These are phyloP conservation scores for Danionella cerebrum DNA, from an alignment of 2,113 vertebrate species.

Conservation along the genomic window DNA sequence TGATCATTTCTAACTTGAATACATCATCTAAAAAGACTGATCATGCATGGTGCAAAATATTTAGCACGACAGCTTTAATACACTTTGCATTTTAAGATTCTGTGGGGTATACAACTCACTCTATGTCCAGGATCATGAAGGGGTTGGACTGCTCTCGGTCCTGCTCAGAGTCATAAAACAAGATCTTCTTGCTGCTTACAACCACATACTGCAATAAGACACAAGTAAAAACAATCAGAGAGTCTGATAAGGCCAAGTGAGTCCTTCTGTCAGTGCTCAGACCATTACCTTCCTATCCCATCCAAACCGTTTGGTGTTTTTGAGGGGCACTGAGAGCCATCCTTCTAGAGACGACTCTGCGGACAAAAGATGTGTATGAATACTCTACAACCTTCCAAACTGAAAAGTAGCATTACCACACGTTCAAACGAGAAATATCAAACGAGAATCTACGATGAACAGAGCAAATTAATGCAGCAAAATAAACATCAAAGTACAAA, in stretches of 20 bases:
- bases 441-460: too few relatives aligned
- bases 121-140: slow-evolving; percentile 92
- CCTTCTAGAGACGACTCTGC: slow-evolving; percentile 84
- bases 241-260: neutral
- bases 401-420: neutral
- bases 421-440: too few relatives aligned
- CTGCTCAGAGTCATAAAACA: slow-evolving; percentile 89
- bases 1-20: too few relatives aligned
- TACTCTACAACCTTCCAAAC: too few relatives aligned
- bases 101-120: slow-evolving; percentile 70
- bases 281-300: slow-evolving; percentile 91
- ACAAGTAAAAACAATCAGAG: neutral
- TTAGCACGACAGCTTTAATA: too few relatives aligned
- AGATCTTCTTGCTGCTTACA: slow-evolving; percentile 96
- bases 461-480: too few relatives aligned
- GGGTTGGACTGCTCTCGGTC: slow-evolving; percentile 90
- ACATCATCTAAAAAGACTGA: too few relatives aligned
- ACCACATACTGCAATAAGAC: slow-evolving; percentile 77
- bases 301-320: slow-evolving; percentile 93
- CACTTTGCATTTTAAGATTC: too few relatives aligned
- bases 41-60: too few relatives aligned
- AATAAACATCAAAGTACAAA: too few relatives aligned
- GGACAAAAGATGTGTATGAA: slow-evolving; percentile 23
- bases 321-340: slow-evolving; percentile 83
- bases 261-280: neutral